These are phyloP conservation scores for Carassius carassius DNA, from an alignment of 2,113 vertebrate species.

Conservation along the genomic window DNA sequence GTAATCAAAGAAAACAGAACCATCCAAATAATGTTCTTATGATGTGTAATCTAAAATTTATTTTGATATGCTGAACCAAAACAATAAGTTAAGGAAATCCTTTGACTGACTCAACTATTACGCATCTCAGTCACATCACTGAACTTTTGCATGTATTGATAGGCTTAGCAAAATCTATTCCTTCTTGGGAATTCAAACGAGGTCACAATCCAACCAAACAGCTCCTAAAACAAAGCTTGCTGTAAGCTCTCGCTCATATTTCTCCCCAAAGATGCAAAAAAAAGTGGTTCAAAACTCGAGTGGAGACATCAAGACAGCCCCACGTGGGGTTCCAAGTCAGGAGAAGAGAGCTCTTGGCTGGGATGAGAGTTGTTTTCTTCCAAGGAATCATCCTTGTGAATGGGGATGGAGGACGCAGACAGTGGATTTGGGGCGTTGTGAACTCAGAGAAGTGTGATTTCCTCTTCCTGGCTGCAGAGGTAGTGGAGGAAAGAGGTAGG, in stretches of 20 bases:
- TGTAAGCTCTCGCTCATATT: neutral
- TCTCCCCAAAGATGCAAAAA: slow-evolving; percentile 1
- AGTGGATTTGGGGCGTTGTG: slow-evolving; percentile 46
- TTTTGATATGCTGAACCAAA: neutral
- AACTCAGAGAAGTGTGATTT: slow-evolving; percentile 39
- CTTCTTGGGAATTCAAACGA: neutral
- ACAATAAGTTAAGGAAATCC: too few species aligned
- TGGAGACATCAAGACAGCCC: neutral
- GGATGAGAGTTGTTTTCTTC: slow-evolving; percentile 27
- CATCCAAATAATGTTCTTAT: neutral
- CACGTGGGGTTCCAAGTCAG: neutral
- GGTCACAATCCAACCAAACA: neutral
- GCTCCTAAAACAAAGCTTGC: slow-evolving; percentile 10
- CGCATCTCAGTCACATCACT: neutral
- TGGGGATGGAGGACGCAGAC: slow-evolving; percentile 27
- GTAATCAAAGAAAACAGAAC: neutral
- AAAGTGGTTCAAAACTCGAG: neutral
- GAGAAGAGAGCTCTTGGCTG: neutral
- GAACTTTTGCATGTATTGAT: neutral
- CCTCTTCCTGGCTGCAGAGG: slow-evolving; percentile 17
- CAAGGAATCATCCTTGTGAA: slow-evolving; percentile 5
- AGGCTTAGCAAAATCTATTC: neutral
- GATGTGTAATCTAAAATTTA: neutral
- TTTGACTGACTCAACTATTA: neutral
- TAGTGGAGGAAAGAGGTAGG: slow-evolving; percentile 16